A percentile compares a stretch with the other conserved stretches of the same genome.
These are phyloP conservation scores for Acrobasis consociella DNA, from an alignment of 2,888 invertebrate genomes.

Conservation along the genomic window DNA sequence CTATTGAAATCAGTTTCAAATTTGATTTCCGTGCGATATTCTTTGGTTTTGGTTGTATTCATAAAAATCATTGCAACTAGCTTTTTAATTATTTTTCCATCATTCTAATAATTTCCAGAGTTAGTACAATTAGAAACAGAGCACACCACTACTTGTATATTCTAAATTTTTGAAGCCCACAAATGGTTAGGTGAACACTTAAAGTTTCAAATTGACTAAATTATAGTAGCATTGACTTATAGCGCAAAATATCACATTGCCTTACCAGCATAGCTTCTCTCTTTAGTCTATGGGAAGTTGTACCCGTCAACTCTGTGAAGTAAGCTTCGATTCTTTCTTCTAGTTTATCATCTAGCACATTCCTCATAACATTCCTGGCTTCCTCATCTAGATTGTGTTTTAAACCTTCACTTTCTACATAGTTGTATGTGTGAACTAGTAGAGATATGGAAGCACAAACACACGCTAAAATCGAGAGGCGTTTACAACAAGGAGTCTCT, in stretches of 20 bases:
- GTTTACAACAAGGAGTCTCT: slow-evolving; percentile 53
- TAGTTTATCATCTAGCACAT: slow-evolving; percentile 56
- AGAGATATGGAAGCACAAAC: slow-evolving; percentile 63
- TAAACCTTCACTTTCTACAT: slow-evolving; percentile 42
- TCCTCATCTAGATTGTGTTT: slow-evolving; percentile 44
- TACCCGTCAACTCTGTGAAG: slow-evolving; percentile 47
- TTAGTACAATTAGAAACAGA: too few relatives aligned
- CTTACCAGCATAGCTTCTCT: slow-evolving; percentile 75
- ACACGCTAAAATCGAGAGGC: slow-evolving; percentile 64
- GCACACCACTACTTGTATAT: too few relatives aligned
- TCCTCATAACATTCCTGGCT: slow-evolving; percentile 45
- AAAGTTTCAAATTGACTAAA: too few relatives aligned
- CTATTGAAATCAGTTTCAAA: too few relatives aligned
- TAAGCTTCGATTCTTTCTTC: slow-evolving; percentile 60
- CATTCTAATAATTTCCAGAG: too few relatives aligned
- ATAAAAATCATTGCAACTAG: too few relatives aligned
- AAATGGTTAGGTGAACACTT: too few relatives aligned
- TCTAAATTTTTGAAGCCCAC: too few relatives aligned
- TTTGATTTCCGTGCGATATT: too few relatives aligned
- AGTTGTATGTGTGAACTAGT: slow-evolving; percentile 63
- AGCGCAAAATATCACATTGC: not conserved
- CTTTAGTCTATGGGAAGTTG: slow-evolving; percentile 50
- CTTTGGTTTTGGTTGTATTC: too few relatives aligned
- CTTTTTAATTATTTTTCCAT: too few relatives aligned
- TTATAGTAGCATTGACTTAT: too few relatives aligned